Evolutionary conservation across 2,888 invertebrate species (phyloP).

Genomic region (Anaspis maculata): DNA sequence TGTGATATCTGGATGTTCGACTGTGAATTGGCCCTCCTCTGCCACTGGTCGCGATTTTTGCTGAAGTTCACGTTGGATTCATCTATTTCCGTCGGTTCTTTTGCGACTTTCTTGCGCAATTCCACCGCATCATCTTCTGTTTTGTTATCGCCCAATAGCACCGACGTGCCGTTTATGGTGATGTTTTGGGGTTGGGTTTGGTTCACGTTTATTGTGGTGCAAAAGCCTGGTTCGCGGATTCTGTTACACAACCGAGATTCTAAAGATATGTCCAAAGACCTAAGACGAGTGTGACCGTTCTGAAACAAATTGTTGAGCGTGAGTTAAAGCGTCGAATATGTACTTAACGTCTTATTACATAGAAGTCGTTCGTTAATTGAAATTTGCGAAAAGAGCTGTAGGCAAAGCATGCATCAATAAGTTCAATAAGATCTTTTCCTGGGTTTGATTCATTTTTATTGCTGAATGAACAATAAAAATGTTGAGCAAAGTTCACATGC

Average conservation of each 20-base stretch:
- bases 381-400: too few species aligned
- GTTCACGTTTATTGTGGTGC: slow-evolving; percentile 29
- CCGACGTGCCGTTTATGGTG: slow-evolving; percentile 24
- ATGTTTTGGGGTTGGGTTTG: slow-evolving; percentile 23
- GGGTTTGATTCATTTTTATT: too few species aligned
- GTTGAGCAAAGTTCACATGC: too few species aligned
- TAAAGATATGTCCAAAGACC: slow-evolving; percentile 21
- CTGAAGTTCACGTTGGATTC: slow-evolving; percentile 43
- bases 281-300: slow-evolving; percentile 25
- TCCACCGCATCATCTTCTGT: slow-evolving; percentile 6
- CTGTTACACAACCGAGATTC: slow-evolving; percentile 18
- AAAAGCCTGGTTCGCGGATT: slow-evolving; percentile 21
- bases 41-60: slow-evolving; percentile 54
- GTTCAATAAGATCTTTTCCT: too few species aligned
- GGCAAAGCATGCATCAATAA: too few species aligned
- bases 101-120: slow-evolving; percentile 14
- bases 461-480: too few species aligned
- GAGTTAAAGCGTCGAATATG: neutral
- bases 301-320: too few species aligned
- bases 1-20: slow-evolving; percentile 34
- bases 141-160: neutral
- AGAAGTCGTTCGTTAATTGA: too few species aligned
- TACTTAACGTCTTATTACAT: neutral
- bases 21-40: slow-evolving; percentile 50
- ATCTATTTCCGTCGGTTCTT: slow-evolving; percentile 27